Percentiles rank a stretch among this genome's conserved stretches.
phyloP scores from a whole-genome alignment of 2,113 vertebrate species.

The Brachyistius frenatus region DNA sequence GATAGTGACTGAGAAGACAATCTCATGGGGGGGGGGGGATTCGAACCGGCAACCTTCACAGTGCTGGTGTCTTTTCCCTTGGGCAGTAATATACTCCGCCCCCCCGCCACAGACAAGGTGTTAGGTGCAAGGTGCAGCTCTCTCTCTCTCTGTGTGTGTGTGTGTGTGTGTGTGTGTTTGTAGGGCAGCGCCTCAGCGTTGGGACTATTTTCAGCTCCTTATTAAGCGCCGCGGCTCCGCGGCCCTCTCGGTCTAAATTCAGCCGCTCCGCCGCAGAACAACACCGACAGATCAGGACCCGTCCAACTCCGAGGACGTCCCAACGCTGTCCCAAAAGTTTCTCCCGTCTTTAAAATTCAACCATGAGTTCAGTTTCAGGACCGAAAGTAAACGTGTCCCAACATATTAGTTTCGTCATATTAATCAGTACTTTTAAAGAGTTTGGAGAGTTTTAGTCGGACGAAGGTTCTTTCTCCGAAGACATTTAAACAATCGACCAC shows the following conservation, averaged over 20 bases:
- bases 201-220: constrained; percentile 57
- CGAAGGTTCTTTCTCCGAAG: no score
- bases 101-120: background rate
- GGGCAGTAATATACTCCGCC: background rate
- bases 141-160: no score
- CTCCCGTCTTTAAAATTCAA: no score
- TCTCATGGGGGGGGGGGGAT: background rate
- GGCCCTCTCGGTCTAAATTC: constrained; percentile 19
- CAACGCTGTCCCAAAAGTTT: no score
- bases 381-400: no score
- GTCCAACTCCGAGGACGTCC: background rate
- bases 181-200: constrained; percentile 51
- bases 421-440: no score
- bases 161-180: constrained; percentile 20
- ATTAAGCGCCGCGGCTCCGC: constrained; percentile 36
- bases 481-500: no score
- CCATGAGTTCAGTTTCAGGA: no score
- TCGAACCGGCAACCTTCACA: constrained; percentile 2
- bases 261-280: background rate
- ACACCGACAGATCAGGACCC: constrained; percentile 9
- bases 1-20: no score
- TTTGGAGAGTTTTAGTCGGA: no score
- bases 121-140: constrained; percentile 12
- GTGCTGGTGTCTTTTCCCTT: background rate
- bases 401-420: no score